Conservation (phyloP, 1,140 invertebrate genomes). For the Condylostylus longicornis region DNA sequence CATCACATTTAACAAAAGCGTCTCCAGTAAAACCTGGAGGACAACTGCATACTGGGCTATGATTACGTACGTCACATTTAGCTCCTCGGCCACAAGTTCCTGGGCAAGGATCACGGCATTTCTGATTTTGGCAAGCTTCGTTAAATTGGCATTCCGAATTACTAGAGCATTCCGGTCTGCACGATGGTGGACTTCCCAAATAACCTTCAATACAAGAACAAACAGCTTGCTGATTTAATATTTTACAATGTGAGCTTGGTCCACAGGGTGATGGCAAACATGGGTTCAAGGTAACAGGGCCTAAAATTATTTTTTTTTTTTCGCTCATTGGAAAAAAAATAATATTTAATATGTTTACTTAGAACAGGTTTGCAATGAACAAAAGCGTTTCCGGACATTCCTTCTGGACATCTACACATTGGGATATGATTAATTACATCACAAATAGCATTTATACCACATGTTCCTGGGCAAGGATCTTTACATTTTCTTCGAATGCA, state of each 20-base stretch:
- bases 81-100: slow-evolving; percentile 60
- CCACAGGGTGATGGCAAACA: slow-evolving; percentile 63
- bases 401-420: slow-evolving; percentile 55
- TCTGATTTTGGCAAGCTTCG: slow-evolving; percentile 50
- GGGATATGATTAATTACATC: slow-evolving; percentile 61
- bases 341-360: slow-evolving; percentile 33
- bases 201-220: slow-evolving; percentile 52
- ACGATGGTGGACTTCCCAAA: slow-evolving; percentile 52
- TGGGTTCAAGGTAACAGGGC: slow-evolving; percentile 36
- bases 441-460: slow-evolving; percentile 63
- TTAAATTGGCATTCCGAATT: slow-evolving; percentile 52
- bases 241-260: slow-evolving; percentile 58
- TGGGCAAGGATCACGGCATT: slow-evolving; percentile 60
- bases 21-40: slow-evolving; percentile 56
- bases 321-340: slow-evolving; percentile 20
- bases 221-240: slow-evolving; percentile 44
- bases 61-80: slow-evolving; percentile 63
- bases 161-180: slow-evolving; percentile 54
- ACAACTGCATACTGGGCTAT: slow-evolving; percentile 69
- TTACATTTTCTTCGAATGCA: slow-evolving; percentile 68
- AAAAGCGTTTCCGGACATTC: slow-evolving; percentile 58
- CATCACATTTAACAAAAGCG: slow-evolving; percentile 53
- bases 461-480: slow-evolving; percentile 61
- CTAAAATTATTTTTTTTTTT: slow-evolving; percentile 29
- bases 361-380: slow-evolving; percentile 28